Conservation (phyloP, 2,113 vertebrate species). For the Halcyon senegalensis region DNA sequence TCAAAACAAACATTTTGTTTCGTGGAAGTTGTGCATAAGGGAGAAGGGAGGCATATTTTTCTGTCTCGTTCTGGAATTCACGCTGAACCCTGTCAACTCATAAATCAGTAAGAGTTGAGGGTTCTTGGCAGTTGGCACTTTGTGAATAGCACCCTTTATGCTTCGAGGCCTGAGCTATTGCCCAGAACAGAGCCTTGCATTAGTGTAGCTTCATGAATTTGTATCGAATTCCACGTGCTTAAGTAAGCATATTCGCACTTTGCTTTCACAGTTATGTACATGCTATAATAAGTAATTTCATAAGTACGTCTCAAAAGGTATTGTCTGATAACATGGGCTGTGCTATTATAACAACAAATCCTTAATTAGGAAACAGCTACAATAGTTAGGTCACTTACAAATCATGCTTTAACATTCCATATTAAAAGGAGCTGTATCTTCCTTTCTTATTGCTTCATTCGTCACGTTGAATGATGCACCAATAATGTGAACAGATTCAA, state of each 20-base stretch:
- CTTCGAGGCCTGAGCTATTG: not conserved
- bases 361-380: not conserved
- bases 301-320: not conserved
- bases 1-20: conserved; percentile 5
- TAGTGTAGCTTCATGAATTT: not conserved
- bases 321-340: not conserved
- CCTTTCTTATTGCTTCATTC: not conserved
- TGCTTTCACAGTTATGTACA: not conserved
- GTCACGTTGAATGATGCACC: no score
- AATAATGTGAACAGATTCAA: not conserved
- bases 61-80: not conserved
- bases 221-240: not conserved
- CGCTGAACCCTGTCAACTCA: conserved; percentile 2
- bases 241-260: not conserved
- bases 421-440: not conserved
- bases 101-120: not conserved
- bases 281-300: not conserved
- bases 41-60: not conserved
- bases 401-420: not conserved
- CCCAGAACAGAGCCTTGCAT: not conserved
- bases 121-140: conserved; percentile 25
- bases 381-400: not conserved
- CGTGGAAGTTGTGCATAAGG: not conserved
- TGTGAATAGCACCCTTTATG: conserved; percentile 43
- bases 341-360: not conserved